These are phyloP conservation scores for Rhamnusium bicolor DNA, from an alignment of 2,888 invertebrate genomes.

Conservation along the genomic window DNA sequence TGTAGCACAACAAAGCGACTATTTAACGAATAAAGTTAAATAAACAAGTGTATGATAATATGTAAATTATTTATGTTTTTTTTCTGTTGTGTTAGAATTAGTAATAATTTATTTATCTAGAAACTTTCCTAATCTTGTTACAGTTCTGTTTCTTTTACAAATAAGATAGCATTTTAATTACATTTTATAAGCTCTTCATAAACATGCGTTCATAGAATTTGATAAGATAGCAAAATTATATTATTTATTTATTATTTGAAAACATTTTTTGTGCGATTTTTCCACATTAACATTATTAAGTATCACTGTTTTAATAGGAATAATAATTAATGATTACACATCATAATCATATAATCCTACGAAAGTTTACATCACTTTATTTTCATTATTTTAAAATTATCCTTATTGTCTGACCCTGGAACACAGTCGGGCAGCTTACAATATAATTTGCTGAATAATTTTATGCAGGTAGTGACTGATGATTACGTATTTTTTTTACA, in stretches of 20 bases:
- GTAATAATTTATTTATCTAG: conserved; percentile 28
- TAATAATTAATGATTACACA: not conserved
- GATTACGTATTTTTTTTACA: not conserved
- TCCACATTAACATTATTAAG: conserved; percentile 6
- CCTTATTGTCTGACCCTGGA: not conserved
- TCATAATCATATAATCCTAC: not conserved
- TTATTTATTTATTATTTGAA: conserved; percentile 19
- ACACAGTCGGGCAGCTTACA: not conserved
- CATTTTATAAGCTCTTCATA: conserved; percentile 12
- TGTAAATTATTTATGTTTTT: conserved; percentile 35
- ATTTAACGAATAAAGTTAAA: conserved; percentile 11
- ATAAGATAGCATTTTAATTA: conserved; percentile 29
- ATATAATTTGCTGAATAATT: not conserved
- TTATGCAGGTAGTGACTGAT: not conserved
- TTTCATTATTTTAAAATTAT: not conserved
- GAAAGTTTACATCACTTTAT: not conserved
- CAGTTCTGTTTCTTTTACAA: conserved; percentile 31
- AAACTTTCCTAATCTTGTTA: conserved; percentile 28
- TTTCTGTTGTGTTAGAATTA: conserved; percentile 15
- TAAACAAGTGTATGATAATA: conserved; percentile 37
- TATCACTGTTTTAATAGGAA: not conserved
- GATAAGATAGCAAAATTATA: conserved; percentile 24
- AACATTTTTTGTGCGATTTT: conserved; percentile 18
- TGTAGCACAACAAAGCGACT: conserved; percentile 31
- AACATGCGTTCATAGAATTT: conserved; percentile 21